Evolutionary conservation across 2,797 vertebrate species (phyloP), one percentile per base, ranked within the genome.

Genomic region (Tamandua tetradactyla): DNA sequence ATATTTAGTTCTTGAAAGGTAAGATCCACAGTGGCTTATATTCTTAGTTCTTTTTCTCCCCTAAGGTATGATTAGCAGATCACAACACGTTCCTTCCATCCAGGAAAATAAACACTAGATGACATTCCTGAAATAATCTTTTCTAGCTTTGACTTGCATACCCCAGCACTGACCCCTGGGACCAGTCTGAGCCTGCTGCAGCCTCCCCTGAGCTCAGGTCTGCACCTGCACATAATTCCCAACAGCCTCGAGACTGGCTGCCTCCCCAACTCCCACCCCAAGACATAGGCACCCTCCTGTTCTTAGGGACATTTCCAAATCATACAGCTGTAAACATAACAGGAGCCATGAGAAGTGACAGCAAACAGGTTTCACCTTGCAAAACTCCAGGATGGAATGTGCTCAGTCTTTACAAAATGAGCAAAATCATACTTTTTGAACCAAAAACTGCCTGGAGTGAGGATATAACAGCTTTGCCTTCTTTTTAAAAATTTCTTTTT

Each of bases 291-390:
- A 37, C 40, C 81, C 79, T 42, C 9, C 0, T 3, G 61, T 14
- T 11, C 66, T 44, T 8, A 0, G 0, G 13, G 42, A 57, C 17
- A 23, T 62, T 59, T 78, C 49, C 37, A 25, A 4, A 25, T 7
- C 47, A 17, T 0, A 10, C 2, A 37, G 59, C 30, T 0, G n/a
- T 0, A 40, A 57, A 44, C 78, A 6, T 11, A 47, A 71, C 1
- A 68, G 49, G 13, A 10, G 20, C 15, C 18, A 4, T 0, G 37
- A 59, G 57, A 18, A 13, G 10, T 22, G 7, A 32, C n/a, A 0
- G 96, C 89, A 82, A 35, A 66, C 91, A 32, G 18, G 68, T 55
- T 91, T 95, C 96, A 86, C 94, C 96, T 71, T 76, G 15, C 55
- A 55, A 55, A 22, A 5, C 27, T 32, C 25, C 13, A 15, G 18